Percentiles rank a stretch among this genome's conserved stretches.
Conservation (phyloP, 2,113 vertebrate species). For the Grantiella picta region DNA sequence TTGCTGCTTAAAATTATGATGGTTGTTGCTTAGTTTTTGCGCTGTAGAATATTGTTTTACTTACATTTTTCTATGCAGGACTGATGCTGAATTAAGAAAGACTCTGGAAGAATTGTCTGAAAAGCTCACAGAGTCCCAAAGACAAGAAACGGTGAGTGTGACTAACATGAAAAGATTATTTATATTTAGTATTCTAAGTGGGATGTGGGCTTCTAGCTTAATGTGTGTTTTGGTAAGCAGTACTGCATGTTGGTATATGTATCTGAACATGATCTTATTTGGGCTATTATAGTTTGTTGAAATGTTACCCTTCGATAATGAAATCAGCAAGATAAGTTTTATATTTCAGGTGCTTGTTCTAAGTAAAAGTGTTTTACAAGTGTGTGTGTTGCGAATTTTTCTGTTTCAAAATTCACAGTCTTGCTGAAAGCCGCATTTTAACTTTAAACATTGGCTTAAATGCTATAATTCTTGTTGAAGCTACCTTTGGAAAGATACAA, state of each 20-base stretch:
- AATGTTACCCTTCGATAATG: background rate
- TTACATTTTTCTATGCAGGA: conserved; percentile 67
- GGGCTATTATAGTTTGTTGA: background rate
- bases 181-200: background rate
- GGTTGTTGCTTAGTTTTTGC: background rate
- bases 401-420: background rate
- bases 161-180: background rate
- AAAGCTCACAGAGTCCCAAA: conserved; percentile 76
- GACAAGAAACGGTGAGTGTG: conserved; percentile 83
- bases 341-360: background rate
- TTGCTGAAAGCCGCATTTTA: background rate
- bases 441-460: background rate
- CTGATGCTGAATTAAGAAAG: conserved; percentile 84
- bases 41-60: background rate
- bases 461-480: background rate
- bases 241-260: background rate
- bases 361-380: background rate
- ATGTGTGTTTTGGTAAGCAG: background rate
- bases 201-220: background rate
- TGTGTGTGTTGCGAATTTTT: background rate
- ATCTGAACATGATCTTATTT: background rate
- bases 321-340: background rate
- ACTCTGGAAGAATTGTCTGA: conserved; percentile 81
- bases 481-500: background rate
- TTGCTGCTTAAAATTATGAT: background rate